Conservation (phyloP, 1,140 invertebrate species). For the Caenorhabditis tropicalis region DNA sequence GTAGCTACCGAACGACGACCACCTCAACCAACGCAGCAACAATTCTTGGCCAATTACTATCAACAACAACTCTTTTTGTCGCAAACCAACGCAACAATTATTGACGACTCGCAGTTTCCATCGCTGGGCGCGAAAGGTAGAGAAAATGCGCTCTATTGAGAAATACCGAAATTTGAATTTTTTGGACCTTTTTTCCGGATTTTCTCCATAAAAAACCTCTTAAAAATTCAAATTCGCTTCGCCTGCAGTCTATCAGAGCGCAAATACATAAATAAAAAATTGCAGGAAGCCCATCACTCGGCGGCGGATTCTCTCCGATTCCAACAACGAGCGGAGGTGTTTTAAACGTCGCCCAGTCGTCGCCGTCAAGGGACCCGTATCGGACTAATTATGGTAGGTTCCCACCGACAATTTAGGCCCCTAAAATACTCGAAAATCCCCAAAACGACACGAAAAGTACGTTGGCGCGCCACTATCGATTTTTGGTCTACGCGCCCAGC, state of each 20-base stretch:
- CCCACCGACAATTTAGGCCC: background rate
- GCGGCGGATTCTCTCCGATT: constrained; percentile 55
- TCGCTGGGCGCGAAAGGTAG: constrained; percentile 59
- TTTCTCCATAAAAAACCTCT: background rate
- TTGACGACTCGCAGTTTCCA: constrained; percentile 64
- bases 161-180: background rate
- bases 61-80: background rate
- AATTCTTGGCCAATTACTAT: background rate
- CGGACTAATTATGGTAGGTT: constrained; percentile 56
- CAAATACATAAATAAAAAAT: no score
- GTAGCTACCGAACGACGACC: constrained; percentile 51
- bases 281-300: constrained; percentile 51
- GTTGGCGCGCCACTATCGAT: no score
- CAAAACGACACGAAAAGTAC: no score
- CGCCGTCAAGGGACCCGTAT: constrained; percentile 8
- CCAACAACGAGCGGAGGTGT: constrained; percentile 56
- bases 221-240: no score
- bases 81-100: constrained; percentile 55
- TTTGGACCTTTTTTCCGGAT: background rate
- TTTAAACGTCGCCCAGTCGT: constrained; percentile 40
- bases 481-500: no score
- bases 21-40: constrained; percentile 27
- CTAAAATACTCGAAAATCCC: no score
- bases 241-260: no score
- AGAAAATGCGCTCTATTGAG: background rate